A percentile compares a stretch with the other conserved stretches of the same genome.
These are phyloP conservation scores for Vespertilio murinus DNA, from an alignment of 2,797 vertebrate genomes.

Conservation along the genomic window DNA sequence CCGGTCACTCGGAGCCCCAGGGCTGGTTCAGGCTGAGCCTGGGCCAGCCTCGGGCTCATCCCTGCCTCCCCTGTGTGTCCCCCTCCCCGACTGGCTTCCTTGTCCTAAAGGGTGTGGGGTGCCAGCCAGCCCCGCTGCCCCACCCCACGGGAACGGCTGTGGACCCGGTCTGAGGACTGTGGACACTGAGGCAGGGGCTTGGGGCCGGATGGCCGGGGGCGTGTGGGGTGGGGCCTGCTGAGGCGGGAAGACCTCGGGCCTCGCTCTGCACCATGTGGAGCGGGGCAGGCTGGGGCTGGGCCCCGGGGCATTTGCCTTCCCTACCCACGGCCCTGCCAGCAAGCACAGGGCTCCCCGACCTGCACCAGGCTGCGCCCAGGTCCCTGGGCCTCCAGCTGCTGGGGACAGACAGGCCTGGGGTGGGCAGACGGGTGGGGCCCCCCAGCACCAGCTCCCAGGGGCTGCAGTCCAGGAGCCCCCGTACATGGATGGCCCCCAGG, in stretches of 20 bases:
- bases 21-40: background rate
- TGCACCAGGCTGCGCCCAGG: background rate
- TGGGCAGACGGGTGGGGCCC: constrained; percentile 70
- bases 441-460: constrained; percentile 61
- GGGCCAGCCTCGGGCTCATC: background rate
- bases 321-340: background rate
- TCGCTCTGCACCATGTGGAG: background rate
- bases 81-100: background rate
- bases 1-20: background rate
- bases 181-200: background rate
- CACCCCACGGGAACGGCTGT: background rate
- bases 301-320: constrained; percentile 52
- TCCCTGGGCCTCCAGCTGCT: background rate
- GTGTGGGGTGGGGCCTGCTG: rapidly evolving
- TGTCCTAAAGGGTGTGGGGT: background rate
- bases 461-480: constrained; percentile 41
- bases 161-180: background rate
- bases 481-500: background rate
- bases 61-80: no score
- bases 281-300: constrained; percentile 62
- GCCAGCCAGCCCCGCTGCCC: background rate
- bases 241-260: background rate
- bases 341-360: background rate
- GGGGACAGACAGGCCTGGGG: constrained; percentile 63
- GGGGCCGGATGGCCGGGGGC: background rate